Evolutionary conservation across 1,140 invertebrate species (phyloP).

Genomic region (Dendroctonus ponderosae): DNA sequence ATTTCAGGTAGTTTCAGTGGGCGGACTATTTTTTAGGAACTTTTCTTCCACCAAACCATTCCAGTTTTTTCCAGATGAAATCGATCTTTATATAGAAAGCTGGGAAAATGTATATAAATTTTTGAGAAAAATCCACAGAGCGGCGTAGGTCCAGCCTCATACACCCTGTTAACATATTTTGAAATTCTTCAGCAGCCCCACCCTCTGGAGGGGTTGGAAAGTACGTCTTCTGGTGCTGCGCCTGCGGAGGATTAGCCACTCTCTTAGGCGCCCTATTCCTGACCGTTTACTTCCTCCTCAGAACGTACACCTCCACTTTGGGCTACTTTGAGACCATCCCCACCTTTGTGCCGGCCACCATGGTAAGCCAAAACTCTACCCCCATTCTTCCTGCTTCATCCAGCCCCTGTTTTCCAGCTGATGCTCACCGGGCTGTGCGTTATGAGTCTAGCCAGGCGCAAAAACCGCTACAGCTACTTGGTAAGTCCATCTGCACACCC

Average conservation of each 20-base stretch:
- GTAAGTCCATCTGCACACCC: constrained; percentile 56
- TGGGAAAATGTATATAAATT: too few relatives aligned
- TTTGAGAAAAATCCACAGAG: too few relatives aligned
- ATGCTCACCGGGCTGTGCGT: constrained; percentile 82
- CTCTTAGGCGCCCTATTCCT: constrained; percentile 73
- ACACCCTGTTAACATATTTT: constrained; percentile 10
- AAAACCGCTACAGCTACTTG: constrained; percentile 83
- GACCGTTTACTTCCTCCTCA: constrained; percentile 71
- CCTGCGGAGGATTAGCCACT: constrained; percentile 70
- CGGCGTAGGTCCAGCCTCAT: too few relatives aligned
- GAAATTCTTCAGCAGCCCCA: constrained; percentile 42
- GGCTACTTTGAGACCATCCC: constrained; percentile 83
- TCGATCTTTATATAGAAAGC: too few relatives aligned
- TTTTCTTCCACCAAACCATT: too few relatives aligned
- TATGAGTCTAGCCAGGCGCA: constrained; percentile 76
- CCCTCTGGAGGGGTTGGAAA: constrained; percentile 57
- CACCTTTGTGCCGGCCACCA: constrained; percentile 75
- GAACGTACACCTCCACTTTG: constrained; percentile 75
- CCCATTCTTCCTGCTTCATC: constrained; percentile 79
- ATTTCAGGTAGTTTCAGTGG: too few relatives aligned
- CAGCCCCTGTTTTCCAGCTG: constrained; percentile 61
- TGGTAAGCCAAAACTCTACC: constrained; percentile 68
- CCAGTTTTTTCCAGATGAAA: too few relatives aligned
- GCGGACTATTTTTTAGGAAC: too few relatives aligned
- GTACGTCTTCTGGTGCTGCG: constrained; percentile 74